phyloP scores from a whole-genome alignment of 1,140 invertebrate genomes.

The Brevipalpus yothersi region DNA sequence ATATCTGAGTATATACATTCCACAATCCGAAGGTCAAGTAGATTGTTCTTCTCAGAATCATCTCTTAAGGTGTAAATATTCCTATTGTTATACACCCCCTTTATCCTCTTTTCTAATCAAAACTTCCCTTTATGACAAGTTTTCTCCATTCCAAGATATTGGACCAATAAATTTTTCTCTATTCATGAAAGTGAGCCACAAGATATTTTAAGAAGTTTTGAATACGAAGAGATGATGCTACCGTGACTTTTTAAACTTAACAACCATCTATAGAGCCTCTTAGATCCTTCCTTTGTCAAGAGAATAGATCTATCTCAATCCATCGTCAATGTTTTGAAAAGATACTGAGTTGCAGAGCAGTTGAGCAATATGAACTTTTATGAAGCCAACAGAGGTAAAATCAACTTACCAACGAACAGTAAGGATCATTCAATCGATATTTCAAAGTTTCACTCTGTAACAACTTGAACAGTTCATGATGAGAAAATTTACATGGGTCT shows the following conservation, averaged over 20 bases:
- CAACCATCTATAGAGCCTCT: too few relatives aligned
- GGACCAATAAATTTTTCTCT: too few relatives aligned
- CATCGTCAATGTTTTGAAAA: not conserved
- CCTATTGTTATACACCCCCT: too few relatives aligned
- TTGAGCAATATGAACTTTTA: not conserved
- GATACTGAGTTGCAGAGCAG: constrained; percentile 2
- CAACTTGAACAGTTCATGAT: constrained; percentile 67
- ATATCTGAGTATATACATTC: not conserved
- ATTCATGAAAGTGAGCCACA: too few relatives aligned
- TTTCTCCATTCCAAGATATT: too few relatives aligned
- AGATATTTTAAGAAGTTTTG: too few relatives aligned
- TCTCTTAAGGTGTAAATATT: too few relatives aligned
- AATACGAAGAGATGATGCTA: too few relatives aligned
- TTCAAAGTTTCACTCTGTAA: constrained; percentile 79
- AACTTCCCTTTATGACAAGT: too few relatives aligned
- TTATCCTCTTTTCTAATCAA: too few relatives aligned
- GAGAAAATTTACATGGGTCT: constrained; percentile 88
- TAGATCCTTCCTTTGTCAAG: not conserved
- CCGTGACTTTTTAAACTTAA: too few relatives aligned
- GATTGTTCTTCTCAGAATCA: too few relatives aligned
- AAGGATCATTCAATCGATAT: constrained; percentile 84
- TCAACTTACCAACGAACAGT: constrained; percentile 63
- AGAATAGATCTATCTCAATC: not conserved
- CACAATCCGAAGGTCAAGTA: not conserved
- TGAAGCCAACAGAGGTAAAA: not conserved